These are phyloP conservation scores for Ascidia mentula DNA, from an alignment of 23 tunicate genomes.

Conservation along the genomic window DNA sequence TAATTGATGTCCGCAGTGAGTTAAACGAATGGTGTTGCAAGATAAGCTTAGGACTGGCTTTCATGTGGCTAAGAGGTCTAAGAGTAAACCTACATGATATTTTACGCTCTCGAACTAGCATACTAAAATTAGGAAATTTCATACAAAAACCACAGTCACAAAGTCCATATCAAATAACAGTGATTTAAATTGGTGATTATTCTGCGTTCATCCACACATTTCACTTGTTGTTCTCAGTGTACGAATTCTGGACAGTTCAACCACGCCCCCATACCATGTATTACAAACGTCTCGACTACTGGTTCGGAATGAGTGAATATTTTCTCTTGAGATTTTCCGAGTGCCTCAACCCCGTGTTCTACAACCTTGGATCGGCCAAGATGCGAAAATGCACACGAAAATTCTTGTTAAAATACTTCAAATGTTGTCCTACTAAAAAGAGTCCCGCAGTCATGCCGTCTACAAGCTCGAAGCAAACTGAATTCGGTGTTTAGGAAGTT, in stretches of 20 bases:
- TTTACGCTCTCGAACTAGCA: no score
- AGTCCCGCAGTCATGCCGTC: no score
- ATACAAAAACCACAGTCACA: no score
- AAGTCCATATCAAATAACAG: no score
- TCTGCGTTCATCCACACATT: no score
- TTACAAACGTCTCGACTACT: conserved; percentile 34
- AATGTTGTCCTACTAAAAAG: background rate
- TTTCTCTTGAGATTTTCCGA: conserved; percentile 48
- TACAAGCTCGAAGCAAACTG: background rate
- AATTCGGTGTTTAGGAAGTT: background rate
- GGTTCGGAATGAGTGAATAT: conserved; percentile 52
- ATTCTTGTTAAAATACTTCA: background rate
- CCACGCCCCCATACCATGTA: conserved; percentile 4
- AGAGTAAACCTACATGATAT: no score
- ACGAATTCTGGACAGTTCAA: conserved; percentile 17
- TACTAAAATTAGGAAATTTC: no score
- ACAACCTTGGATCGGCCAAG: conserved; percentile 53
- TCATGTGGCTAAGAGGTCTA: no score
- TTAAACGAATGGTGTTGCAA: no score
- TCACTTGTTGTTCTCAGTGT: conserved; percentile 2
- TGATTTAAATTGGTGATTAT: no score
- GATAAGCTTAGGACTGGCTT: no score
- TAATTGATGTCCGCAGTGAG: no score
- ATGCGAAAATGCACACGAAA: conserved; percentile 32
- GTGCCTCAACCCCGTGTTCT: conserved; percentile 50